A percentile compares a stretch with the other conserved stretches of the same genome.
phyloP scores from a whole-genome alignment of 1,140 invertebrate genomes.

The Nephila pilipes region DNA sequence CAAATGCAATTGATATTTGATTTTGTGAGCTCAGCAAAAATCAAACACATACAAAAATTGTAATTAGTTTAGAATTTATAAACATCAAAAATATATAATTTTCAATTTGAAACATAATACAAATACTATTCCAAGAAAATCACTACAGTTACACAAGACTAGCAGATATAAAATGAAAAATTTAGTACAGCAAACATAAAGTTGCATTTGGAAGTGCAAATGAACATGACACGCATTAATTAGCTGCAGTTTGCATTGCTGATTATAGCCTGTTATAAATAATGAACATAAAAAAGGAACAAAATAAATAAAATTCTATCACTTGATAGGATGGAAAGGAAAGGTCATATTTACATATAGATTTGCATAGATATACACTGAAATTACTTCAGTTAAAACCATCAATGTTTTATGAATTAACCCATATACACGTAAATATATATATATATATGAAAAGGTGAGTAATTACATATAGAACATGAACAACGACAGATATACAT shows the following conservation, averaged over 20 bases:
- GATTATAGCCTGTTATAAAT: conserved; percentile 22
- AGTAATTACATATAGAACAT: conserved; percentile 33
- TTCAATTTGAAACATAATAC: too few relatives aligned
- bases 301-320: conserved; percentile 69
- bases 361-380: conserved; percentile 11
- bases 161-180: background rate
- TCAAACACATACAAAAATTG: too few relatives aligned
- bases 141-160: background rate
- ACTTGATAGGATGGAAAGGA: conserved; percentile 39
- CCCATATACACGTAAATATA: conserved; percentile 44
- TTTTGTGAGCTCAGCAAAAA: too few relatives aligned
- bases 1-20: background rate
- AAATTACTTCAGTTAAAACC: conserved; percentile 35
- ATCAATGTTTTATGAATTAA: conserved; percentile 22
- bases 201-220: background rate
- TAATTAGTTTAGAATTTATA: too few relatives aligned
- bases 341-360: conserved; percentile 52
- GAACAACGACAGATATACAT: conserved; percentile 22
- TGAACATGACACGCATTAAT: background rate
- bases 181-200: background rate
- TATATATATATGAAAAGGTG: conserved; percentile 13
- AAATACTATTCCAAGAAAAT: background rate
- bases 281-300: conserved; percentile 54
- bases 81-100: too few relatives aligned
- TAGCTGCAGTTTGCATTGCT: background rate